Percentiles rank a stretch among this genome's conserved stretches.
Evolutionary conservation across 2,797 vertebrate species (phyloP).

Genomic region (Danio tinwini): DNA sequence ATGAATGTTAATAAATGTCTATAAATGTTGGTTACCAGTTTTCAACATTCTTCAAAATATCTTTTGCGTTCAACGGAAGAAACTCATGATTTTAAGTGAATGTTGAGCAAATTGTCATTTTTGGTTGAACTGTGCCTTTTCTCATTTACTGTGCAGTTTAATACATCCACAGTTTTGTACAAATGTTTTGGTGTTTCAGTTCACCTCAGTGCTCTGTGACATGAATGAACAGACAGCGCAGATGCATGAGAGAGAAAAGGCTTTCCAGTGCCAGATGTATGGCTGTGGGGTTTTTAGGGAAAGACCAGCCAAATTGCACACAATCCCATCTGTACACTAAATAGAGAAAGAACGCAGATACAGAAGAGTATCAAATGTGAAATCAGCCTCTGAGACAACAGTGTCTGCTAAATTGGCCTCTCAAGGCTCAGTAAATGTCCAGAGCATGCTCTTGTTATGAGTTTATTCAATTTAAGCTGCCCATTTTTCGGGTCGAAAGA

Average conservation of each 20-base stretch:
- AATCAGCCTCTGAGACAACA: conserved; percentile 2
- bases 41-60: neutral
- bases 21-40: too few species aligned
- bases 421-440: conserved; percentile 4
- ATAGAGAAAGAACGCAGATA: conserved; percentile 37
- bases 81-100: neutral
- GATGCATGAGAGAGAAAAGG: conserved; percentile 18
- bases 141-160: neutral
- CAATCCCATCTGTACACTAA: conserved; percentile 47
- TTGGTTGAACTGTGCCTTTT: too few species aligned
- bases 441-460: neutral
- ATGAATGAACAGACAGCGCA: conserved; percentile 27
- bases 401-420: conserved; percentile 17
- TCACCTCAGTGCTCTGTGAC: conserved; percentile 18
- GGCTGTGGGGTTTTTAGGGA: conserved; percentile 24
- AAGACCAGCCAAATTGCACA: conserved; percentile 51
- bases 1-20: too few species aligned
- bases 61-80: neutral
- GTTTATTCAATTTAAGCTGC: neutral
- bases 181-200: conserved; percentile 19
- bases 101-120: neutral
- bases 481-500: neutral
- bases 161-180: conserved; percentile 2
- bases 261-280: conserved; percentile 40
- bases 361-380: conserved; percentile 8